Conservation (phyloP, 2,888 invertebrate species). For the Tyria jacobaeae region DNA sequence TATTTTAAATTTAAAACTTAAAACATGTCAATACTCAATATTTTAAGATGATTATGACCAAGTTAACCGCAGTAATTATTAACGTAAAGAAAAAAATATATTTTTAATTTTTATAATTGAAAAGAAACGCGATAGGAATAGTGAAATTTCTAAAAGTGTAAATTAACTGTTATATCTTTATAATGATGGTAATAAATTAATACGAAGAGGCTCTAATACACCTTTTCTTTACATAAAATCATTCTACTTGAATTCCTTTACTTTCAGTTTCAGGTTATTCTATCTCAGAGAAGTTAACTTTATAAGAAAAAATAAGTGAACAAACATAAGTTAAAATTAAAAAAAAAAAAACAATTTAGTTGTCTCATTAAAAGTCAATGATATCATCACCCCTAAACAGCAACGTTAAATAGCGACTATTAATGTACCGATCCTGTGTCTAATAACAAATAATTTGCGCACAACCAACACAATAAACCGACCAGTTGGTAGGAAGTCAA, state of each 20-base stretch:
- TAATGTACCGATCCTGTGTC: constrained; percentile 41
- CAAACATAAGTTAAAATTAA: background rate
- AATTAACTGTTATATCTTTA: too few species aligned
- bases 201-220: background rate
- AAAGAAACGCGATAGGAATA: background rate
- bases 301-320: background rate
- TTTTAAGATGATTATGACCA: too few species aligned
- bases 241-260: too few species aligned
- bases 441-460: constrained; percentile 53
- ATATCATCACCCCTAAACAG: constrained; percentile 23
- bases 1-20: too few species aligned
- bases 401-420: constrained; percentile 39
- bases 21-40: too few species aligned
- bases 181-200: background rate
- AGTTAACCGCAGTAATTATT: too few species aligned
- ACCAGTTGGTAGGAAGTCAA: constrained; percentile 74
- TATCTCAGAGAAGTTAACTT: background rate
- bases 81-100: too few species aligned
- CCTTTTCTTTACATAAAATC: too few species aligned
- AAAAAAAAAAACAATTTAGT: constrained; percentile 14
- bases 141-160: background rate
- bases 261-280: background rate
- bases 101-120: too few species aligned
- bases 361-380: constrained; percentile 27
- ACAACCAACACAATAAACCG: constrained; percentile 59